phyloP scores from a whole-genome alignment of 2,113 vertebrate species.

The Petrocephalus microphthalmus region DNA sequence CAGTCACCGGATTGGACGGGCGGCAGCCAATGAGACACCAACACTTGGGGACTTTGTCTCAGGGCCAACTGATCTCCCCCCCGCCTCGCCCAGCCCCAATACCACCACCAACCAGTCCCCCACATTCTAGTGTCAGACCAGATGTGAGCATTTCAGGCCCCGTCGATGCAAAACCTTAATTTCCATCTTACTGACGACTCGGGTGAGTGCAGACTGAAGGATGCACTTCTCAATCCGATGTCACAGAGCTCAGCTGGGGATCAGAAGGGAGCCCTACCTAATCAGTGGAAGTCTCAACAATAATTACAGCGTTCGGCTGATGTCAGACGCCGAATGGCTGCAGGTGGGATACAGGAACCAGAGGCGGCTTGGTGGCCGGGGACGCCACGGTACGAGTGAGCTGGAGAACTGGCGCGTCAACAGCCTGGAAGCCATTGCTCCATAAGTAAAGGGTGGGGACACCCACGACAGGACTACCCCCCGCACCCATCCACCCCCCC shows the following conservation, averaged over 20 bases:
- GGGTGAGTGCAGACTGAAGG: background rate
- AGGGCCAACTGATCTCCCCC: background rate
- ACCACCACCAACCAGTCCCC: background rate
- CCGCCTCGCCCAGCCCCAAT: background rate
- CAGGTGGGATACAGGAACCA: background rate
- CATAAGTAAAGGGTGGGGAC: background rate
- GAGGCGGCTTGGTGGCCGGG: background rate
- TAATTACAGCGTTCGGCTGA: background rate
- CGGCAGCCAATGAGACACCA: conserved; percentile 2
- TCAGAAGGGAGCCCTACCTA: background rate
- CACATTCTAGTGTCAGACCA: background rate
- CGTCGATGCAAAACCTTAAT: background rate
- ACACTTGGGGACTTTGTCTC: background rate
- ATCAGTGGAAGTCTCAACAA: background rate
- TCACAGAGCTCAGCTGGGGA: background rate
- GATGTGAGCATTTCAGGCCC: conserved; percentile 9
- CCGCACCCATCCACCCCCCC: background rate
- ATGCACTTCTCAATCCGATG: background rate
- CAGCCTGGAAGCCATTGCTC: background rate
- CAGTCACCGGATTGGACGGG: background rate
- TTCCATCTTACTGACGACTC: background rate
- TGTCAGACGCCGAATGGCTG: background rate
- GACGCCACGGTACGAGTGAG: background rate
- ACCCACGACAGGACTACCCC: background rate
- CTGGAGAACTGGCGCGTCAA: background rate